Base-by-base conservation (phyloP, 2,113 vertebrate species). In the Microtus ochrogaster region DNA sequence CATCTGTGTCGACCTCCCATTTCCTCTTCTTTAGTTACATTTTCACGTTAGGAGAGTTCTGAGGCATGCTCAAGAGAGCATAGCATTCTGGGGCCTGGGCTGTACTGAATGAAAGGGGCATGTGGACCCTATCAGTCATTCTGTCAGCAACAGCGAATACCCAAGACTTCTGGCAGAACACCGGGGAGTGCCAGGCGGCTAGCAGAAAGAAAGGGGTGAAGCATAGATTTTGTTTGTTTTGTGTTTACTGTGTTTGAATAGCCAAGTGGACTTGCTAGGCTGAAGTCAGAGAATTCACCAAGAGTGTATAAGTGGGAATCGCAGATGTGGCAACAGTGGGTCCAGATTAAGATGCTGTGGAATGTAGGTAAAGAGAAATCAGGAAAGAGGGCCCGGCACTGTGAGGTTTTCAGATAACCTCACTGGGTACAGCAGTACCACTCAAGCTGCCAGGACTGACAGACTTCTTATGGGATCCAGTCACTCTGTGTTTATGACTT, bases 21-120 rank as follows among this genome's bases (percentile, higher is more conserved):
- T 28, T 89, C 52, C n/a, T 87, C 58, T 79, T 84, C 47, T 73
- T 90, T 84, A 65, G 92, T n/a, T 92, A 47, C 7, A 63, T 49
- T 90, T 30, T 63, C 1, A 17, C 49, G 88, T 90, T 44, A 92
- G 55, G 49, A 65, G 93, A 10, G n/a, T 76, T 84, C 47, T 72
- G 90, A 95, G 66, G 26, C 39, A 8, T 70, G 6, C 85, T 72
- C 22, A 39, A 47, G 72, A 90, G 52, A 78, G 68, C 16, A 30
- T n/a, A 5, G 1, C 11, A 12, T 74, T 92, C 76, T 28, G 17
- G 74, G n/a, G 39, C 39, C 30, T 3, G 3, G 81, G 13, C 22
- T 77, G 6, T 52, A 39, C 26, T 58, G 49, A 19, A 63, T 36
- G 30, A 68, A 19, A 5, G n/a, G 41, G n/a, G 3, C 19, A 30